Evolutionary conservation across 2,797 vertebrate genomes (phyloP).

Genomic region (Malurus leucopterus): DNA sequence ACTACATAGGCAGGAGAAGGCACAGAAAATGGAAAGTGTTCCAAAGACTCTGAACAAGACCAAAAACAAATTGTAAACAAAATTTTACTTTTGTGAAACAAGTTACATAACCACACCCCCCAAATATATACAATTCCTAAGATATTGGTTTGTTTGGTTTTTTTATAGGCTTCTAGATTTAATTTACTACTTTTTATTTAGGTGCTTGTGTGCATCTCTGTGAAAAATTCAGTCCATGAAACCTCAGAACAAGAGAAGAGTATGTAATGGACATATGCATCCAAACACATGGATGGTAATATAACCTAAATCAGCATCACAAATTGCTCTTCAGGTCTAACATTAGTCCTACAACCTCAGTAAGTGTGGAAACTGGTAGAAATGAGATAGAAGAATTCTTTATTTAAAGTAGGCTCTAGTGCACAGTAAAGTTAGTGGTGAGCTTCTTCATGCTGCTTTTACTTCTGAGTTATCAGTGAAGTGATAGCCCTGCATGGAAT

Average conservation of each 20-base stretch:
- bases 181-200: not conserved
- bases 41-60: not conserved
- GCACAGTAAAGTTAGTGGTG: not conserved
- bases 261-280: not conserved
- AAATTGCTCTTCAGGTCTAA: not conserved
- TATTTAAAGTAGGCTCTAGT: not conserved
- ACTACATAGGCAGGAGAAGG: not conserved
- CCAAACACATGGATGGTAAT: not conserved
- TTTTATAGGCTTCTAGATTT: not conserved
- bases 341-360: not conserved
- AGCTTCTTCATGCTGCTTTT: not conserved
- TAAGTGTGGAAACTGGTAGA: not conserved
- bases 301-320: not conserved
- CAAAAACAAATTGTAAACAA: not conserved
- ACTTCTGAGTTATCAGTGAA: not conserved
- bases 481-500: not conserved
- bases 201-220: not conserved
- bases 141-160: rapidly evolving
- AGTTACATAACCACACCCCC: not conserved
- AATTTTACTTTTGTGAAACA: not conserved
- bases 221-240: not conserved
- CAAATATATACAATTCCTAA: not conserved
- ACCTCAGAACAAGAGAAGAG: not conserved
- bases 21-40: not conserved
- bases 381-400: not conserved